A percentile compares a stretch with the other conserved stretches of the same genome.
phyloP scores from a whole-genome alignment of 2,888 invertebrate genomes.

The Agrenia bidenticulata region DNA sequence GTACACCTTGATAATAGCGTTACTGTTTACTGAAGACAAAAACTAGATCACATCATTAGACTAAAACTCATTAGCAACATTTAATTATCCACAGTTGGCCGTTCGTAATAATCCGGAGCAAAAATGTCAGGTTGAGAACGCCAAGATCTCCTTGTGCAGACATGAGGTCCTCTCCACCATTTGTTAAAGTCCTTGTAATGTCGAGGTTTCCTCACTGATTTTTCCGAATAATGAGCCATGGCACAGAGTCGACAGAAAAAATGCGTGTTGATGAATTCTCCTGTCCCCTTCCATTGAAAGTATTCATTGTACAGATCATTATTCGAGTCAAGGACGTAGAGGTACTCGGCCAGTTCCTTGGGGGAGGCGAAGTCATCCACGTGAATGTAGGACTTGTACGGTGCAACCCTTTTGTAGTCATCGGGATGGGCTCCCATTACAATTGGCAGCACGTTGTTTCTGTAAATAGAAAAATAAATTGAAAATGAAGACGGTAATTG shows the following conservation, averaged over 20 bases:
- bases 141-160: slow-evolving; percentile 77
- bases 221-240: slow-evolving; percentile 69
- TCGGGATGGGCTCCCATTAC: slow-evolving; percentile 94
- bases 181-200: slow-evolving; percentile 80
- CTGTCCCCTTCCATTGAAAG: slow-evolving; percentile 89
- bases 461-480: slow-evolving; percentile 54
- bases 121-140: slow-evolving; percentile 56
- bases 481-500: too few species aligned
- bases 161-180: slow-evolving; percentile 80
- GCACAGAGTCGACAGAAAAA: slow-evolving; percentile 91
- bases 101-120: slow-evolving; percentile 15
- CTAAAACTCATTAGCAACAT: too few species aligned
- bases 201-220: slow-evolving; percentile 53
- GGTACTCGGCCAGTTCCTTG: slow-evolving; percentile 80
- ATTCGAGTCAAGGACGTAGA: slow-evolving; percentile 79
- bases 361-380: slow-evolving; percentile 92
- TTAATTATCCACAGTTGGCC: background rate
- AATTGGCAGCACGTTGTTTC: slow-evolving; percentile 83
- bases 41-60: too few species aligned
- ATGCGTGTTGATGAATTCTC: slow-evolving; percentile 93
- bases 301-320: slow-evolving; percentile 91
- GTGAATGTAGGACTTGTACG: slow-evolving; percentile 89
- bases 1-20: too few species aligned
- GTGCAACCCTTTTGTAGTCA: slow-evolving; percentile 85
- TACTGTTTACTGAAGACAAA: too few species aligned